Percentiles rank a stretch among this genome's conserved stretches.
phyloP scores from a whole-genome alignment of 2,888 invertebrate species.

The Melinaea menophilus region DNA sequence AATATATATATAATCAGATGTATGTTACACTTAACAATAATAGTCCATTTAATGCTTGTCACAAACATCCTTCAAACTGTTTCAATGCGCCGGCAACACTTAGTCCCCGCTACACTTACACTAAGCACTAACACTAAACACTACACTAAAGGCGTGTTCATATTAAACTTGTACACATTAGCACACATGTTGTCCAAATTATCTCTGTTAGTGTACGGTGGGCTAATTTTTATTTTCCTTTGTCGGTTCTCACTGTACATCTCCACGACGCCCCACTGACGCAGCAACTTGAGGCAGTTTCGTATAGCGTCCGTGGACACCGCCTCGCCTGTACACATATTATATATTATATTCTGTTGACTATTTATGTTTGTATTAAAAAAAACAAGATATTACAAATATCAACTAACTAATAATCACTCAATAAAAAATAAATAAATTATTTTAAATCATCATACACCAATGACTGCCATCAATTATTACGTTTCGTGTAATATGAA shows the following conservation, averaged over 20 bases:
- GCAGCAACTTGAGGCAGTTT: constrained; percentile 88
- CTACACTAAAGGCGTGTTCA: constrained; percentile 50
- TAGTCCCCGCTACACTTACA: constrained; percentile 35
- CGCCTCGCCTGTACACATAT: constrained; percentile 84
- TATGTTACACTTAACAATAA: too few relatives aligned
- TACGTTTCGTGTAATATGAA: too few relatives aligned
- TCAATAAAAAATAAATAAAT: too few relatives aligned
- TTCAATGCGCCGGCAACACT: constrained; percentile 14
- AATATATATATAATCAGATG: not conserved
- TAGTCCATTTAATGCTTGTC: too few relatives aligned
- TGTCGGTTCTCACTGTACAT: constrained; percentile 52
- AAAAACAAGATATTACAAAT: too few relatives aligned
- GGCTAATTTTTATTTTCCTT: constrained; percentile 47
- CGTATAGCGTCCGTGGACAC: constrained; percentile 91
- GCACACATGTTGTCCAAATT: constrained; percentile 45
- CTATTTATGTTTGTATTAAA: not conserved
- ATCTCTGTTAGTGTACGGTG: constrained; percentile 46
- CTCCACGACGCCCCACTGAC: constrained; percentile 89
- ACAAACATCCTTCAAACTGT: not conserved
- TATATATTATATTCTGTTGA: not conserved
- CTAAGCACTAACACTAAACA: constrained; percentile 23
- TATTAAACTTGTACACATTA: constrained; percentile 57
- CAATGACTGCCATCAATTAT: too few relatives aligned
- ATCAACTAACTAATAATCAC: too few relatives aligned
- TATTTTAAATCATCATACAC: too few relatives aligned